A percentile compares a stretch with the other conserved stretches of the same genome.
Evolutionary conservation across 2,888 invertebrate species (phyloP).

Genomic region (Drosophila suboccidentalis): DNA sequence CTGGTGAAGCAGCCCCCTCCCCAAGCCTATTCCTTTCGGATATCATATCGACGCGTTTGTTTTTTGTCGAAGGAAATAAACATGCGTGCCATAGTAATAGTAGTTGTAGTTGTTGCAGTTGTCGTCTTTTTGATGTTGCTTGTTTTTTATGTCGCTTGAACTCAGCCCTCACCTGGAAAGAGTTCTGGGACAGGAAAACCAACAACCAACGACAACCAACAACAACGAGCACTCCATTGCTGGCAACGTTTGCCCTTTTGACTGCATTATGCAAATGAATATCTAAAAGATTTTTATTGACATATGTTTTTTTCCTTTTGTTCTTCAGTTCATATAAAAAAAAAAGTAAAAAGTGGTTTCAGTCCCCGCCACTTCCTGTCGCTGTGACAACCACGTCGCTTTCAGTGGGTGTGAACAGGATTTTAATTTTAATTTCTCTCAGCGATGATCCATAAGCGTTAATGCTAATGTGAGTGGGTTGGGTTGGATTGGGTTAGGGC

Average conservation of each 20-base stretch:
- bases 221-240: slow-evolving; percentile 36
- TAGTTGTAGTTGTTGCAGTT: slow-evolving; percentile 53
- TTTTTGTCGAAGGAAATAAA: slow-evolving; percentile 67
- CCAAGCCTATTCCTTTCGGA: slow-evolving; percentile 25
- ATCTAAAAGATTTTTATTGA: slow-evolving; percentile 77
- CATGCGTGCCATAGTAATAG: slow-evolving; percentile 67
- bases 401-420: slow-evolving; percentile 76
- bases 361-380: slow-evolving; percentile 55
- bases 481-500: slow-evolving; percentile 12
- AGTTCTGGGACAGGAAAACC: slow-evolving; percentile 52
- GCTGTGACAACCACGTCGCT: slow-evolving; percentile 46
- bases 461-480: slow-evolving; percentile 51
- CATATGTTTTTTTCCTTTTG: slow-evolving; percentile 61
- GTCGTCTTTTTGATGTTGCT: slow-evolving; percentile 60
- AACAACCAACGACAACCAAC: slow-evolving; percentile 21
- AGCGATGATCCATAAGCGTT: slow-evolving; percentile 30
- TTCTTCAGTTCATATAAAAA: slow-evolving; percentile 5
- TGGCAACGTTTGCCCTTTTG: slow-evolving; percentile 77
- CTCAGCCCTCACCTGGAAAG: slow-evolving; percentile 68
- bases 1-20: slow-evolving; percentile 46
- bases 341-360: slow-evolving; percentile 34
- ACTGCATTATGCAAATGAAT: slow-evolving; percentile 82
- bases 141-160: slow-evolving; percentile 42
- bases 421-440: slow-evolving; percentile 66
- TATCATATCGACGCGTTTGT: slow-evolving; percentile 64